Base-by-base conservation (phyloP, 64 coral and sea anemone species). In the Stichodactyla helianthus region DNA sequence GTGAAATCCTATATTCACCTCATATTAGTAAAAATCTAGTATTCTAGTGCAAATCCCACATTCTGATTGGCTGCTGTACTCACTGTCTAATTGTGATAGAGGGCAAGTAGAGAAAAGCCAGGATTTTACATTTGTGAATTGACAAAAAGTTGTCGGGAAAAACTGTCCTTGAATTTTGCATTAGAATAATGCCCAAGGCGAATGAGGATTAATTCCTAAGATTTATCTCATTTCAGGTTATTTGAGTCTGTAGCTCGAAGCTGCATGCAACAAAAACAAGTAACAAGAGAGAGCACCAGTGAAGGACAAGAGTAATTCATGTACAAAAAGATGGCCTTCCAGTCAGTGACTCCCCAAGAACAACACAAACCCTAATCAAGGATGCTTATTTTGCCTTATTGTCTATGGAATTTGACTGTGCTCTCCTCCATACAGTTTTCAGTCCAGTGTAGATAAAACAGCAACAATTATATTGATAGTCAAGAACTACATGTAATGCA, bases 231-330 rank as follows among this genome's bases (percentile, higher is more conserved):
- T 65, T 94, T 54, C 51, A 99, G 97, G 91, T 86, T 99, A 88
- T 99, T 99, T 85, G 97, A 99, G 82, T 99, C 97, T 20, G 97
- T 99, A 18, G 97, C 97, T 31, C 88, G 97, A 31, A 99, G 97
- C 25, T 99, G 97, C 86, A 99, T 99, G 97, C 97, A 99, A 25
- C 97, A 99, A 77, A 99, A 99, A 88, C 97, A 99, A 82, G 92
- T 92, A 13, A 58, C 87, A 9, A 79, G 97, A 76, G 97, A 99
- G 51, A 87, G 19, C 27, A 84, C 77, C 9, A 53, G 50, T 71
- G 90, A 92, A 82, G 86, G 44, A 54, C 54, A 76, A 92, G 90
- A 91, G 84, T 91, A 55, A 86, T 52, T 67, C 76, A 18, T 20
- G 51, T 54, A 23, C 18, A 84, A 23, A 84, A 13, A 63, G 12